phyloP scores from a whole-genome alignment of 2,888 invertebrate species.

The Eupeodes latifasciatus region DNA sequence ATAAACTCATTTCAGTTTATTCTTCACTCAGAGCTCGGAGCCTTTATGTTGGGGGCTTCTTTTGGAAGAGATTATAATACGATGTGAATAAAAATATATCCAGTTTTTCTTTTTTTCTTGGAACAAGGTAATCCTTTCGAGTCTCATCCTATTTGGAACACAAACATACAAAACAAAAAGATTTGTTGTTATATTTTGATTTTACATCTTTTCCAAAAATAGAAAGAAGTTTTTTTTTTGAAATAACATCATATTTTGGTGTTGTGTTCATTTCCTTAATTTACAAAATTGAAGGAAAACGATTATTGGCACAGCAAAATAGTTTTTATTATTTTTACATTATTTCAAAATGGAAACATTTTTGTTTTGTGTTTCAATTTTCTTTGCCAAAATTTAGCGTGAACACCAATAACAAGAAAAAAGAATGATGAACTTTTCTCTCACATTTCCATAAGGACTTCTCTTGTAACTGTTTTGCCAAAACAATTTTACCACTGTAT shows the following conservation, averaged over 20 bases:
- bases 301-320: conserved; percentile 50
- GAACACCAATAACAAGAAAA: not conserved
- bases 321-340: conserved; percentile 31
- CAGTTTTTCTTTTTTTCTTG: not conserved
- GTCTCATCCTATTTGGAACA: not conserved
- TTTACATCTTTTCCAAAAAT: not conserved
- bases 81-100: not conserved
- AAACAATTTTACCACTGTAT: not conserved
- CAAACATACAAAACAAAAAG: too few species aligned
- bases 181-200: too few species aligned
- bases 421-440: not conserved
- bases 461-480: not conserved
- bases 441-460: not conserved
- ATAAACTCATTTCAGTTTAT: conserved; percentile 48
- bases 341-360: conserved; percentile 16
- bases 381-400: not conserved
- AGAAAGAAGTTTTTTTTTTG: too few species aligned
- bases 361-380: not conserved
- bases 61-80: conserved; percentile 27
- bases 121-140: not conserved
- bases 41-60: conserved; percentile 8
- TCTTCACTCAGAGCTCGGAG: conserved; percentile 21
- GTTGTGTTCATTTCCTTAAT: conserved; percentile 60
- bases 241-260: conserved; percentile 14
- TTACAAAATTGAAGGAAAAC: conserved; percentile 41